Conservation (phyloP, 2,888 invertebrate species). For the Frankliniella intonsa region DNA sequence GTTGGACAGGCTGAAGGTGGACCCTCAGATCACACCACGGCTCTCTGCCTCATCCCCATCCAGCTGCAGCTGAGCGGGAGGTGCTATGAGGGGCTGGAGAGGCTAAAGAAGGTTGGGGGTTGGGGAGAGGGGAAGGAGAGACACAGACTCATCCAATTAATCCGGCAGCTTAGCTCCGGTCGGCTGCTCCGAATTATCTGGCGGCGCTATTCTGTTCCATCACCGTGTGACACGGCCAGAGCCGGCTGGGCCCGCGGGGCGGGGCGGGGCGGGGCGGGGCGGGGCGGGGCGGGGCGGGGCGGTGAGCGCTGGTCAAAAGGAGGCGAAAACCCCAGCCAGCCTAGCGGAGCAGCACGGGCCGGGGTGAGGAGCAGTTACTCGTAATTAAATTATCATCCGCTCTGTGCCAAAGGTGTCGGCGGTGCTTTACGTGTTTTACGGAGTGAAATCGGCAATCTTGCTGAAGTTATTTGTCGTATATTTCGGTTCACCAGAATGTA, state of each 20-base stretch:
- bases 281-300: background rate
- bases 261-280: background rate
- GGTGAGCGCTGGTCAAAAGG: background rate
- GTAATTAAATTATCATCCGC: too few species aligned
- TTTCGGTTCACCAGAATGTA: too few species aligned
- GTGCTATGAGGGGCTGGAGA: too few species aligned
- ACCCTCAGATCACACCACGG: too few species aligned
- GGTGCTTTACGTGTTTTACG: too few species aligned
- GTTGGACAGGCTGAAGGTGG: too few species aligned
- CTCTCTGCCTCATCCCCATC: too few species aligned
- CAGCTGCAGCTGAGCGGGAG: too few species aligned
- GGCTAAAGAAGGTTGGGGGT: too few species aligned
- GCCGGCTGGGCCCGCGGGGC: background rate
- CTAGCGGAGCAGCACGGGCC: background rate
- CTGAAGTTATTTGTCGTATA: too few species aligned
- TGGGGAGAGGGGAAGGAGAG: background rate
- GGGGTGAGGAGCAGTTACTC: background rate
- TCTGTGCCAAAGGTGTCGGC: too few species aligned
- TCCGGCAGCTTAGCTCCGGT: background rate
- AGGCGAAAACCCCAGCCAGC: background rate
- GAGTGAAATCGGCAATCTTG: too few species aligned
- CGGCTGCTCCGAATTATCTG: background rate
- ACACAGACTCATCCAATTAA: background rate
- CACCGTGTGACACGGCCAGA: background rate
- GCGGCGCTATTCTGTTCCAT: background rate